A percentile compares a stretch with the other conserved stretches of the same genome.
These are phyloP conservation scores for Pristionchus maxplancki DNA, from an alignment of 2,888 invertebrate genomes.

Conservation along the genomic window DNA sequence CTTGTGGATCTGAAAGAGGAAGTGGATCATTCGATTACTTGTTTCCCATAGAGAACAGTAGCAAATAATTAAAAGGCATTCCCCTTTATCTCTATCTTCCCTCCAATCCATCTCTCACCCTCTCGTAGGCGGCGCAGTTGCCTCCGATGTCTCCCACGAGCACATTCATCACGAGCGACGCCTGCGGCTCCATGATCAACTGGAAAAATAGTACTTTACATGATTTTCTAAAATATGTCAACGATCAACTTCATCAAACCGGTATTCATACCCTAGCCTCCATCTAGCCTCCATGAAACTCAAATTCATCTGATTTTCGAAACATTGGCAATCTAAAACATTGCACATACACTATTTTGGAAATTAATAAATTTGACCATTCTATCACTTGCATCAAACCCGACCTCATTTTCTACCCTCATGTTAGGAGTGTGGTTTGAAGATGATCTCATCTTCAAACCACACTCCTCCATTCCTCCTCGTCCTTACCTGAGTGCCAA, in stretches of 20 bases:
- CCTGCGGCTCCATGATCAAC: background rate
- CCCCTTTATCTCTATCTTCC: background rate
- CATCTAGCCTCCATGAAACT: background rate
- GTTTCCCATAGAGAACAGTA: no score
- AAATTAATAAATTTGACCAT: no score
- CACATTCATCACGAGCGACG: background rate
- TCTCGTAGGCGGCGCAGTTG: background rate
- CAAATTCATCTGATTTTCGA: no score
- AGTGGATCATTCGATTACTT: no score
- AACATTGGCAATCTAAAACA: no score
- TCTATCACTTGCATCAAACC: no score
- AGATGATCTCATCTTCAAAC: no score
- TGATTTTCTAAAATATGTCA: background rate
- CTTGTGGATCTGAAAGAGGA: slow-evolving; percentile 48
- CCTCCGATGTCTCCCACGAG: background rate
- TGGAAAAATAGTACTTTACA: background rate
- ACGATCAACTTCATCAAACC: background rate
- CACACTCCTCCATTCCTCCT: background rate
- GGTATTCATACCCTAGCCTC: no score
- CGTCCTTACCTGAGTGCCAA: slow-evolving; percentile 38
- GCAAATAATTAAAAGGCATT: background rate
- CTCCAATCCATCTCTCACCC: background rate
- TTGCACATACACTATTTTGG: no score
- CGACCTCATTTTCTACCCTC: no score
- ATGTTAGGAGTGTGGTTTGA: no score